phyloP scores from a whole-genome alignment of 2,797 vertebrate genomes.

The Labeo calbasu region DNA sequence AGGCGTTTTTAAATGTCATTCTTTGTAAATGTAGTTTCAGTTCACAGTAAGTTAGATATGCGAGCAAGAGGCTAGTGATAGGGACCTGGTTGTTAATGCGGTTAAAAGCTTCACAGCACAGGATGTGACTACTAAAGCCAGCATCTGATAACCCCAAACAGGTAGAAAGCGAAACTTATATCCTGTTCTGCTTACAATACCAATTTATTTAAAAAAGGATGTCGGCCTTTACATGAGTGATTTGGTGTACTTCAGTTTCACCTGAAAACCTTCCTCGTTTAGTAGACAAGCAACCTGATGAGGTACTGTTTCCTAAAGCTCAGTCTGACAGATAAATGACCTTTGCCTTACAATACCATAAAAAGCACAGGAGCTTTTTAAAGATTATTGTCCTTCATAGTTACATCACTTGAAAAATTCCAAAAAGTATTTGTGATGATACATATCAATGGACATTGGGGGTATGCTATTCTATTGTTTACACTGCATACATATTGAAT shows the following conservation, averaged over 20 bases:
- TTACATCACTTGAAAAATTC: too few species aligned
- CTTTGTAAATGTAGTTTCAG: conserved; percentile 4
- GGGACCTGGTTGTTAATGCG: conserved; percentile 19
- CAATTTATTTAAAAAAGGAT: background rate
- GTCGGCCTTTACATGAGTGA: background rate
- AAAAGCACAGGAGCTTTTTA: background rate
- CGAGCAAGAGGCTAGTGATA: conserved; percentile 9
- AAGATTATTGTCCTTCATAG: background rate
- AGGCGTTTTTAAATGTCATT: background rate
- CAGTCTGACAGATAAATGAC: background rate
- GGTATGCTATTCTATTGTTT: background rate
- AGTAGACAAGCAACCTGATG: background rate
- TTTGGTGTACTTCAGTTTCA: background rate
- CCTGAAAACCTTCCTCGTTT: background rate
- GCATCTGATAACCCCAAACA: background rate
- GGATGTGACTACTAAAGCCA: conserved; percentile 41
- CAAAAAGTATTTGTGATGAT: background rate
- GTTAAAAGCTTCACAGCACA: conserved; percentile 24
- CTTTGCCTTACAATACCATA: background rate
- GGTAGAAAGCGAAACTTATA: background rate
- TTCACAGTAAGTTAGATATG: background rate
- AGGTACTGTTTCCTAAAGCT: background rate
- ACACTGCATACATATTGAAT: background rate
- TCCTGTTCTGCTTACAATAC: background rate
- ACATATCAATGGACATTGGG: background rate